Evolutionary conservation across 1,140 invertebrate species (phyloP).

Genomic region (Mizuhopecten yessoensis): DNA sequence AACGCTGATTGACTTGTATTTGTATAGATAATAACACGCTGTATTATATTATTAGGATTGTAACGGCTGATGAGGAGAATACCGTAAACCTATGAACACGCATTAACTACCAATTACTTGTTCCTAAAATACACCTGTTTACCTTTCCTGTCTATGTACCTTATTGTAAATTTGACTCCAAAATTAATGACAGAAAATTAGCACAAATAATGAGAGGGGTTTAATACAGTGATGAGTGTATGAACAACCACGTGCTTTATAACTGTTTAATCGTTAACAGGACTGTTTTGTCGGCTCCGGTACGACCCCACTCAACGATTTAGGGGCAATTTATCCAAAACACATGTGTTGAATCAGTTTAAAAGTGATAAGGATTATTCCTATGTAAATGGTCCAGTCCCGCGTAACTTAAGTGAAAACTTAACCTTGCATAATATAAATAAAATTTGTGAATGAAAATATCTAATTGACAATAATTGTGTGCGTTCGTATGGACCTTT

Average conservation of each 20-base stretch:
- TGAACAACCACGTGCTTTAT: background rate
- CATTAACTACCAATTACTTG: background rate
- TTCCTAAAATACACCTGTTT: background rate
- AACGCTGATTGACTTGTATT: too few relatives aligned
- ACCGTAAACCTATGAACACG: background rate
- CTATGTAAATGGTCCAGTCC: background rate
- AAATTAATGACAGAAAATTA: too few relatives aligned
- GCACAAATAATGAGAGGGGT: background rate
- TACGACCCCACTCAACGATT: slow-evolving; percentile 23
- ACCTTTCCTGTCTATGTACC: background rate
- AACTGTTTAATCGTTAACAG: background rate
- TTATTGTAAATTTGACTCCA: background rate
- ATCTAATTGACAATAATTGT: slow-evolving; percentile 1
- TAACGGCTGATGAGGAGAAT: background rate
- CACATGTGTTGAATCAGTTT: background rate
- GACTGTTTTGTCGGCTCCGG: background rate
- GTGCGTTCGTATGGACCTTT: background rate
- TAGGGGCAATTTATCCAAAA: background rate
- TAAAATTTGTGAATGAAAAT: slow-evolving; percentile 30
- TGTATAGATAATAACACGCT: too few relatives aligned
- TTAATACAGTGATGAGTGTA: background rate
- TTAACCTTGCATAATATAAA: slow-evolving; percentile 28
- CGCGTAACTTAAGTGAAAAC: background rate
- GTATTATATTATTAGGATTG: background rate
- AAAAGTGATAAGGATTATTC: background rate